Conservation (phyloP, 2,797 vertebrate species). For the Petrocephalus schoutedeni region DNA sequence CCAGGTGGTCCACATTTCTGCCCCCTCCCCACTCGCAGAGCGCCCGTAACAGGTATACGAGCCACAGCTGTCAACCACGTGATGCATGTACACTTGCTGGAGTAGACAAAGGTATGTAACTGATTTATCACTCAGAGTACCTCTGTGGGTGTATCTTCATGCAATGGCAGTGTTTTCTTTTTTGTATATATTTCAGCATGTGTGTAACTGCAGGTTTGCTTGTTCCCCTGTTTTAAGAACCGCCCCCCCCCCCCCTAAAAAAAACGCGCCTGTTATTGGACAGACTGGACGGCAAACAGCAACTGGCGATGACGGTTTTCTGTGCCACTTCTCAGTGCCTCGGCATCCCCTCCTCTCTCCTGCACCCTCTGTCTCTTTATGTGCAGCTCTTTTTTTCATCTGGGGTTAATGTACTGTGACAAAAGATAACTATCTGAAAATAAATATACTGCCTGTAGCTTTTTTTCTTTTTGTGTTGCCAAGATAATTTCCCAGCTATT, state of each 20-base stretch:
- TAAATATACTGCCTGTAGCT: conserved; percentile 40
- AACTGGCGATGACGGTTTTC: background rate
- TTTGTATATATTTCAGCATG: background rate
- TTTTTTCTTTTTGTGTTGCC: conserved; percentile 34
- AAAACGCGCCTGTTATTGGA: background rate
- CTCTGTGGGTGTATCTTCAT: background rate
- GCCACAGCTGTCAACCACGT: background rate
- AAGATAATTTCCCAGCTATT: conserved; percentile 48
- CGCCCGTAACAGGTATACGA: background rate
- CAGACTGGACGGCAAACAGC: background rate
- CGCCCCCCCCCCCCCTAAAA: too few relatives aligned
- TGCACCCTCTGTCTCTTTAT: conserved; percentile 15
- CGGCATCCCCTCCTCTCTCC: background rate
- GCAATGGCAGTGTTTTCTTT: background rate
- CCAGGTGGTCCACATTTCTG: background rate
- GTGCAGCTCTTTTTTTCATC: conserved; percentile 31
- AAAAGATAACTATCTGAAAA: conserved; percentile 47
- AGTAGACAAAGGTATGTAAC: background rate
- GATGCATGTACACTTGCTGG: background rate
- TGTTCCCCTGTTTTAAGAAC: background rate
- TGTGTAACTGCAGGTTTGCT: background rate
- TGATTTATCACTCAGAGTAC: conserved; percentile 13
- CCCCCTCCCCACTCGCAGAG: background rate
- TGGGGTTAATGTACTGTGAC: conserved; percentile 47
- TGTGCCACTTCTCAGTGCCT: background rate